These are phyloP conservation scores for Oreochromis grahami DNA, from an alignment of 2,797 vertebrate species.

Conservation along the genomic window DNA sequence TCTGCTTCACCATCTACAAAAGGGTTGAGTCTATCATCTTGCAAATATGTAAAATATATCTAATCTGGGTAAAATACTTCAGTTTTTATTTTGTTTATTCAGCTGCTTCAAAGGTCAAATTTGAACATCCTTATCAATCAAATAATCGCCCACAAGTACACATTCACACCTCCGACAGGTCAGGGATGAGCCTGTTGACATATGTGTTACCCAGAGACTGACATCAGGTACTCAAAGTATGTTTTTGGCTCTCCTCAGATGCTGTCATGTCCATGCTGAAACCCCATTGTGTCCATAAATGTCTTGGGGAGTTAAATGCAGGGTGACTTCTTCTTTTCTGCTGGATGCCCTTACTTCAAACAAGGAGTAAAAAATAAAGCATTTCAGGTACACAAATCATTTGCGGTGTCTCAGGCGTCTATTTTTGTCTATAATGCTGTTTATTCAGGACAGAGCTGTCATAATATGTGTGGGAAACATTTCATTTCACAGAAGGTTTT, in stretches of 20 bases:
- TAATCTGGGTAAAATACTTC: background rate
- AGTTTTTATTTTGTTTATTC: background rate
- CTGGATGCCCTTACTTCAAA: slow-evolving; percentile 54
- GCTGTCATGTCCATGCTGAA: slow-evolving; percentile 57
- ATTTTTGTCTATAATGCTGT: slow-evolving; percentile 39
- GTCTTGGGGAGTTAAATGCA: slow-evolving; percentile 40
- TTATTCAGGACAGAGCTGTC: slow-evolving; percentile 30
- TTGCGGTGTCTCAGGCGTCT: slow-evolving; percentile 50
- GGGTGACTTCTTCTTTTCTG: slow-evolving; percentile 30
- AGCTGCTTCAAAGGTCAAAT: background rate
- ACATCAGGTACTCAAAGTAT: slow-evolving; percentile 57
- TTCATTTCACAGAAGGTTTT: slow-evolving; percentile 31
- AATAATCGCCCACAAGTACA: background rate
- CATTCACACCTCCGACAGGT: background rate
- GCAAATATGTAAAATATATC: background rate
- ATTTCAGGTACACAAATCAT: slow-evolving; percentile 48
- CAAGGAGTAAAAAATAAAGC: slow-evolving; percentile 45
- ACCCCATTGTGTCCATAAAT: slow-evolving; percentile 60
- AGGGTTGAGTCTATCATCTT: background rate
- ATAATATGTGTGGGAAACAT: slow-evolving; percentile 41
- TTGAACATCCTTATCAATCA: background rate
- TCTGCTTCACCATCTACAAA: background rate
- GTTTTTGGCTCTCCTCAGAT: slow-evolving; percentile 65
- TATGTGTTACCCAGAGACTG: slow-evolving; percentile 54
- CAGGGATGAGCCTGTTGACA: slow-evolving; percentile 41